Evolutionary conservation across 2,888 invertebrate genomes (phyloP), one percentile per base, ranked within the genome.

Genomic region (Drosophila siamana): DNA sequence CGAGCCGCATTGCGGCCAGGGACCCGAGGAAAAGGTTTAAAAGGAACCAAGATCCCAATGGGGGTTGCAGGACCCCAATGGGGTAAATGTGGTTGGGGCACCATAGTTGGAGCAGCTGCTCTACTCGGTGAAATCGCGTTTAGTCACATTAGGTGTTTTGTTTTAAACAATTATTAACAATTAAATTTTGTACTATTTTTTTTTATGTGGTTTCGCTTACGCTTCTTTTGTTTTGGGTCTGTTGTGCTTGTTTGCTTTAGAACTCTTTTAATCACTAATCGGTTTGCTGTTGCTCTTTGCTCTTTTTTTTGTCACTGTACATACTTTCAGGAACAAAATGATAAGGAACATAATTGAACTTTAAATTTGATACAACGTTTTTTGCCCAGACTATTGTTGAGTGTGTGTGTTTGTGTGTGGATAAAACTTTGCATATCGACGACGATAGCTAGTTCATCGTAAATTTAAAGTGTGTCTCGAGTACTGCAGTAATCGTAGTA

Each of bases 271-370:
- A 85, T 87, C 89, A 88, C 89, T 88, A 85, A 85, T 74, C 64
- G 77, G 73, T 85, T 82, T 15, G 15, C 9, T 38, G 38, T 85
- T 64, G 46, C 64, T 70, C 15, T 46, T 46, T 59, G 56, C 73
- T 72, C 15, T 41, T 47, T 43, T 80, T 40, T 56, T 46, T 15
- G 36, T 38, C 36, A 38, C 36, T 38, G 36, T 68, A 71, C 65
- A 81, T 81, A 72, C 78, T 70, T 85, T 26, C 19, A 85, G 85
- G 85, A 85, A 85, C 85, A 67, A 85, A 85, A 85, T 74, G 82
- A 84, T 84, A 88, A 86, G 85, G 85, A 86, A 86, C 85, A 89
- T 87, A 86, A 86, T 89, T 86, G 70, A 88, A 69, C 75, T 87
- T 82, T 72, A 87, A 87, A 89, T 80, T 80, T 85, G 4, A 62